phyloP scores from a whole-genome alignment of 2,888 invertebrate genomes.

The Zhuqinia jingwanae region DNA sequence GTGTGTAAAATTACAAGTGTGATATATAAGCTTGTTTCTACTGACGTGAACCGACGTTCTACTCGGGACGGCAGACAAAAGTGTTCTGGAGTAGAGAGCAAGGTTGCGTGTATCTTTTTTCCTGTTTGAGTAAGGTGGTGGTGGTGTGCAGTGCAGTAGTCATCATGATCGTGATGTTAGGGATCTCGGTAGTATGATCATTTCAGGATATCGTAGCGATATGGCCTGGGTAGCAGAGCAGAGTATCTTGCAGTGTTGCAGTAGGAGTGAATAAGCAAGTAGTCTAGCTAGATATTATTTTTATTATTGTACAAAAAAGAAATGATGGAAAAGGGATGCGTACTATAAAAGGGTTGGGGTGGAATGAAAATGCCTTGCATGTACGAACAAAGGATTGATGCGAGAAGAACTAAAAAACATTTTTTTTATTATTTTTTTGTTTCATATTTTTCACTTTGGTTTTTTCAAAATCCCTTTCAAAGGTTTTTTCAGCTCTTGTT shows the following conservation, averaged over 20 bases:
- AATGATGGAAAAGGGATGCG: too few relatives aligned
- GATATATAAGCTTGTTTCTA: background rate
- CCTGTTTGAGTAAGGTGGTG: background rate
- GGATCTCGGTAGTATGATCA: background rate
- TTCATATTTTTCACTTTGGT: background rate
- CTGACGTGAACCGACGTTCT: constrained; percentile 54
- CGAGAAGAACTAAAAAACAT: too few relatives aligned
- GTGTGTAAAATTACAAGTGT: constrained; percentile 21
- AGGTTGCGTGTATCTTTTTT: background rate
- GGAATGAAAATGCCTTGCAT: too few relatives aligned
- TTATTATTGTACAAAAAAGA: too few relatives aligned
- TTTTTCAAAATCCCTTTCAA: constrained; percentile 26
- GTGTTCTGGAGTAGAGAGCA: constrained; percentile 51
- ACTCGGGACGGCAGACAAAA: constrained; percentile 66
- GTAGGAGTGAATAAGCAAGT: too few relatives aligned
- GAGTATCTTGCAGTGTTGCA: too few relatives aligned
- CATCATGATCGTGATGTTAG: background rate
- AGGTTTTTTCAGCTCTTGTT: background rate
- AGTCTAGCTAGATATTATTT: too few relatives aligned
- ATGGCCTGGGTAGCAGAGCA: too few relatives aligned
- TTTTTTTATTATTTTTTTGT: too few relatives aligned
- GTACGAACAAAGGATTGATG: too few relatives aligned
- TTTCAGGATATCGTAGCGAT: too few relatives aligned
- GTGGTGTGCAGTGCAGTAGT: background rate
- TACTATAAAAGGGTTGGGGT: too few relatives aligned